These are phyloP conservation scores for Halichoerus grypus DNA, from an alignment of 2,113 vertebrate species.

Conservation along the genomic window DNA sequence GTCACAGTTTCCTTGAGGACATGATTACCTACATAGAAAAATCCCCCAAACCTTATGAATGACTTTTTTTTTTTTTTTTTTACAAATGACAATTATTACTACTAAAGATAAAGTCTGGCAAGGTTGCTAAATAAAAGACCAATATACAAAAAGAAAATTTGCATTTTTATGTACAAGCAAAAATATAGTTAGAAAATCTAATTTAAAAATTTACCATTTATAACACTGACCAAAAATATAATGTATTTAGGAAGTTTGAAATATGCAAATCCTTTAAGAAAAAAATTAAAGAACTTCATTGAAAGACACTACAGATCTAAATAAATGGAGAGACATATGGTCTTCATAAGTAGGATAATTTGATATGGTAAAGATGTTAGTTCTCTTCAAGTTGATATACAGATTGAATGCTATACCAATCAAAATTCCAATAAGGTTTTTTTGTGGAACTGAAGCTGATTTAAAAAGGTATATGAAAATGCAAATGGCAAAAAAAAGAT, in stretches of 20 bases:
- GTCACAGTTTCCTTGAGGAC: neutral
- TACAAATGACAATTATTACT: neutral
- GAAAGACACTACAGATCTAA: slow-evolving; percentile 41
- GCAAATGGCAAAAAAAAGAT: neutral
- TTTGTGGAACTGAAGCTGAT: neutral
- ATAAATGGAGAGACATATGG: slow-evolving; percentile 18
- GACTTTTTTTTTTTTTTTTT: neutral
- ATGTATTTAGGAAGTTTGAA: slow-evolving; percentile 19
- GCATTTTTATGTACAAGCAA: slow-evolving; percentile 42
- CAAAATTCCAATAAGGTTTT: slow-evolving; percentile 43
- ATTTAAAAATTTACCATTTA: slow-evolving; percentile 53
- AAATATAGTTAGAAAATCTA: slow-evolving; percentile 57
- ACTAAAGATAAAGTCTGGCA: slow-evolving; percentile 30
- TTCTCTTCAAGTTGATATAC: slow-evolving; percentile 33
- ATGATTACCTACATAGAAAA: slow-evolving; percentile 31
- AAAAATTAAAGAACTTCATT: slow-evolving; percentile 49
- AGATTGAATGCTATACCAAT: slow-evolving; percentile 40
- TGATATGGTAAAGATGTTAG: slow-evolving; percentile 4
- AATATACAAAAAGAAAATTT: slow-evolving; percentile 25
- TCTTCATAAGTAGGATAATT: slow-evolving; percentile 36
- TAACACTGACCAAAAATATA: slow-evolving; percentile 31
- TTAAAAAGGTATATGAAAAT: slow-evolving; percentile 39
- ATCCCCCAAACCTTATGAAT: neutral
- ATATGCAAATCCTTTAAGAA: slow-evolving; percentile 18
- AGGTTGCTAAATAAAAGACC: slow-evolving; percentile 1